Base-by-base conservation (phyloP, 2,888 invertebrate genomes). In the Catotricha subobsoleta region DNA sequence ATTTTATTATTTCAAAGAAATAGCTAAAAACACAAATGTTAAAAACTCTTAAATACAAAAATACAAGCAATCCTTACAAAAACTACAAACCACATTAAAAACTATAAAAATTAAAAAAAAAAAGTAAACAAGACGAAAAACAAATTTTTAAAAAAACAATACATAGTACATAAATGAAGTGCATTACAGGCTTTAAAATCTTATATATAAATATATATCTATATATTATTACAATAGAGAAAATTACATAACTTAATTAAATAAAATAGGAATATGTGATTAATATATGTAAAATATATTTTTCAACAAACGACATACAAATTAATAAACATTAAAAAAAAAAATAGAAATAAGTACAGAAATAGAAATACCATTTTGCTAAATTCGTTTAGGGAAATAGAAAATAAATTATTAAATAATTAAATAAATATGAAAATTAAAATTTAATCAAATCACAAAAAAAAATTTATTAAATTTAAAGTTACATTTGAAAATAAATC, bases 151-250 rank as follows among this genome's bases (percentile, higher is more conserved):
- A 27, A 27, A 27, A 9, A 27, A 27, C 41, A 27, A 42, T 37
- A 46, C 49, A 48, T 50, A 56, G 56, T 56, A 57, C 57, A 57
- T 57, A 52, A 45, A 42, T 54, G 53, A 57, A 57, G 56, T 57
- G 57, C 56, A 57, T 57, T 57, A 57, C 50, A 53, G 54, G 56
- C 57, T 61, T 59, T 56, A 58, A 57, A 48, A 49, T 49, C n/a
- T n/a, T n/a, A n/a, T 53, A 49, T 51, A 51, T 48, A 49, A 51
- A 49, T 48, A 44, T 48, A 50, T 49, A 51, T 30, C 30, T 30
- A 30, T 30, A 48, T 30, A 30, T 30, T 30, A 5, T 13, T 30
- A 30, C 12, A 13, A n/a, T 12, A 30, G n/a, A 30, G n/a, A 30
- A 4, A 10, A 30, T n/a, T 15, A 30, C 30, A 30, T 27, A 27